Evolutionary conservation across 2,797 vertebrate species (phyloP).

Genomic region (Ctenopoma multispine): DNA sequence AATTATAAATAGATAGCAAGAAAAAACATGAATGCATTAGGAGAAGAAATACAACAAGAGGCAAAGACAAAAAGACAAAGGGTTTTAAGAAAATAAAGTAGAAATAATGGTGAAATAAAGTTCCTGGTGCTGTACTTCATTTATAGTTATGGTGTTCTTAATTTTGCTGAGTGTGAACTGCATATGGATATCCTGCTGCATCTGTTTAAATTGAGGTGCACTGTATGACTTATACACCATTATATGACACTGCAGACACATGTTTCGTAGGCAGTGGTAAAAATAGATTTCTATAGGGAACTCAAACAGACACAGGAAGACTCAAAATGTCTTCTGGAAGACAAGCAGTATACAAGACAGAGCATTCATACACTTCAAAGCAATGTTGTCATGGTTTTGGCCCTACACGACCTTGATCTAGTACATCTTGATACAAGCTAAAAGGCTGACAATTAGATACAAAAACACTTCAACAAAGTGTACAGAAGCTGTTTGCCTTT

Average conservation of each 20-base stretch:
- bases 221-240: constrained; percentile 19
- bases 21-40: too few species aligned
- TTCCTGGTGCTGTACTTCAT: background rate
- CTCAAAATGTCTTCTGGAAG: constrained; percentile 8
- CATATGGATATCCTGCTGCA: constrained; percentile 11
- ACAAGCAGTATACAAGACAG: constrained; percentile 1
- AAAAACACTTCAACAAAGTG: constrained; percentile 5
- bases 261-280: constrained; percentile 47
- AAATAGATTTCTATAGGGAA: constrained; percentile 53
- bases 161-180: constrained; percentile 14
- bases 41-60: too few species aligned
- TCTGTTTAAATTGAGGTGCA: constrained; percentile 25
- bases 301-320: constrained; percentile 35
- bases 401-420: constrained; percentile 40
- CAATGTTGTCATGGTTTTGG: constrained; percentile 16
- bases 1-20: too few species aligned
- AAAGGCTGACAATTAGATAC: constrained; percentile 49
- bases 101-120: too few species aligned
- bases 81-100: too few species aligned
- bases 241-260: constrained; percentile 34
- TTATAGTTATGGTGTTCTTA: constrained; percentile 7
- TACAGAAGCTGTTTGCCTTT: constrained; percentile 30
- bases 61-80: too few species aligned
- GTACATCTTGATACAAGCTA: constrained; percentile 22
- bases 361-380: constrained; percentile 19